Percentiles rank a stretch among this genome's conserved stretches.
Conservation (phyloP, 2,888 invertebrate species). For the Notocelia uddmanniana region DNA sequence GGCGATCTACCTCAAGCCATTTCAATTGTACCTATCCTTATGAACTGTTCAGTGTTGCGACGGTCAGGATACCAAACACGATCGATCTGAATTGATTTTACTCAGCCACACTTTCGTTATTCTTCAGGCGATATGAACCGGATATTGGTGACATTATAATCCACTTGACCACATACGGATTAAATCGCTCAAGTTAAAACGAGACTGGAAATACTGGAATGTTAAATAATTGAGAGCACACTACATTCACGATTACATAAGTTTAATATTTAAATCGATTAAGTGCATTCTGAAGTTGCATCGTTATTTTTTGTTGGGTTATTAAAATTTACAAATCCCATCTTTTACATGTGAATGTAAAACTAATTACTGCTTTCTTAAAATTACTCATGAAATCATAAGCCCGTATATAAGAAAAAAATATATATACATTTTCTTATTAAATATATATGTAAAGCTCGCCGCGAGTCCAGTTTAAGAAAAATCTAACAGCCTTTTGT, state of each 20-base stretch:
- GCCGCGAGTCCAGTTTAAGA: no score
- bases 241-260: conserved; percentile 40
- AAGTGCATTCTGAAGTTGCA: conserved; percentile 31
- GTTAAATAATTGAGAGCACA: conserved; percentile 44
- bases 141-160: conserved; percentile 36
- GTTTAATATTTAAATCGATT: conserved; percentile 34
- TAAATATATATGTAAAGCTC: no score
- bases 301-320: neutral
- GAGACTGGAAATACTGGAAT: conserved; percentile 43
- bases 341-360: conserved; percentile 1
- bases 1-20: conserved; percentile 11
- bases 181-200: conserved; percentile 32
- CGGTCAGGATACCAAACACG: conserved; percentile 22
- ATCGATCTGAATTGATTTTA: neutral
- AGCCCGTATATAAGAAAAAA: no score
- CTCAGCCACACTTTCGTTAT: conserved; percentile 26
- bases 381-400: neutral
- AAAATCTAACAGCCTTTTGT: no score
- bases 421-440: no score
- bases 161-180: conserved; percentile 37
- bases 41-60: neutral
- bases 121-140: conserved; percentile 21
- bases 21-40: neutral
- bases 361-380: conserved; percentile 1
- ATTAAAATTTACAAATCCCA: neutral